These are phyloP conservation scores for Papilio demoleus DNA, from an alignment of 2,888 invertebrate species.

Conservation along the genomic window DNA sequence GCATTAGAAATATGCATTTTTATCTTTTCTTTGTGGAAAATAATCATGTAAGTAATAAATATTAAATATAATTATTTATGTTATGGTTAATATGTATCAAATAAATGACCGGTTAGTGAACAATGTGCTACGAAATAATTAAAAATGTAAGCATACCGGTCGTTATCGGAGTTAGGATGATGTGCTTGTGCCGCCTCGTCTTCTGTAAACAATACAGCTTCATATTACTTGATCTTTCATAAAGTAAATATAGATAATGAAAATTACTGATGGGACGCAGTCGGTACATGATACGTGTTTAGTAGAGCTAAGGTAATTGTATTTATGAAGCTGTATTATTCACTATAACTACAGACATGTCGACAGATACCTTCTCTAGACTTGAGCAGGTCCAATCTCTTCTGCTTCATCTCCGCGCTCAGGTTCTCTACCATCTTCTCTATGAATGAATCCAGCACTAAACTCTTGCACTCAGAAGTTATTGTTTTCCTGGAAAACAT, in stretches of 20 bases:
- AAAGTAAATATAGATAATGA: not conserved
- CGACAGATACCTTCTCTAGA: slow-evolving; percentile 71
- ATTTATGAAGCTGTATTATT: slow-evolving; percentile 69
- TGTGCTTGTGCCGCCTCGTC: slow-evolving; percentile 62
- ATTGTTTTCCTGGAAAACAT: slow-evolving; percentile 60
- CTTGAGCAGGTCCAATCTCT: slow-evolving; percentile 80
- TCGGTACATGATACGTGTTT: not conserved
- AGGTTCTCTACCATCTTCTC: slow-evolving; percentile 87
- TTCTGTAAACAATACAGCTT: slow-evolving; percentile 80
- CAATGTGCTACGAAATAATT: not conserved
- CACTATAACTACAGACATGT: slow-evolving; percentile 43
- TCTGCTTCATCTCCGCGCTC: slow-evolving; percentile 83
- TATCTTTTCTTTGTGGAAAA: too few species aligned
- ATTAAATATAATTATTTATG: not conserved
- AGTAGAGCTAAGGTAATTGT: slow-evolving; percentile 2
- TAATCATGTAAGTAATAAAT: not conserved
- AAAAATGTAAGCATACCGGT: slow-evolving; percentile 60
- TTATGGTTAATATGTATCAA: not conserved
- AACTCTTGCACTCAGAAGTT: slow-evolving; percentile 81
- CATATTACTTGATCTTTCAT: slow-evolving; percentile 52
- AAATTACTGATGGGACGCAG: not conserved
- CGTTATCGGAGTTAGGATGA: slow-evolving; percentile 52
- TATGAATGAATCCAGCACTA: slow-evolving; percentile 89
- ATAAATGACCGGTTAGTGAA: not conserved
- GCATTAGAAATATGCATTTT: not conserved